A percentile compares a stretch with the other conserved stretches of the same genome.
Evolutionary conservation across 92 coral and sea anemone species (phyloP).

Genomic region (Scolanthus callimorphus): DNA sequence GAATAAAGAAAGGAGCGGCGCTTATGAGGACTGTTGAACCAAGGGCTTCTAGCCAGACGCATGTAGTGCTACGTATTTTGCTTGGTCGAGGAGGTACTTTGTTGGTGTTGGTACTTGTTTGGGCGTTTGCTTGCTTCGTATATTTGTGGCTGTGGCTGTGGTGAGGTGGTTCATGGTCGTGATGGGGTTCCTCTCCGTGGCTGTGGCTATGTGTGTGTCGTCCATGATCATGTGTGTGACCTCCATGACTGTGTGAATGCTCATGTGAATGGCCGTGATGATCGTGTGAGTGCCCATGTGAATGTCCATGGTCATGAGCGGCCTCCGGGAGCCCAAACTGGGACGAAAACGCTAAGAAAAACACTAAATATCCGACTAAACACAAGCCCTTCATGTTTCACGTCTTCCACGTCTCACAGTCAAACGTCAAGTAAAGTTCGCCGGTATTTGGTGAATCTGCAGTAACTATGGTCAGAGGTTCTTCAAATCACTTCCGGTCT

Average conservation of each 20-base stretch:
- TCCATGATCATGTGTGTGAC: slow-evolving; percentile 42
- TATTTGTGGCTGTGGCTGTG: slow-evolving; percentile 26
- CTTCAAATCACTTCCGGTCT: too few species aligned
- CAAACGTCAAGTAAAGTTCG: too few species aligned
- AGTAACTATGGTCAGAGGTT: too few species aligned
- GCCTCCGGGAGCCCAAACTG: too few species aligned
- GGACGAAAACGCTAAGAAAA: too few species aligned
- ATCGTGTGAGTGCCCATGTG: slow-evolving; percentile 29
- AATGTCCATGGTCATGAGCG: too few species aligned
- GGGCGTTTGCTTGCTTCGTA: slow-evolving; percentile 3
- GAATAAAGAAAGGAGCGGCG: slow-evolving; percentile 96
- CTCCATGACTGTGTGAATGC: slow-evolving; percentile 16
- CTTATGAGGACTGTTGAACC: slow-evolving; percentile 91
- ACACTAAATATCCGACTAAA: too few species aligned
- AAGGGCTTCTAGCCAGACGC: slow-evolving; percentile 85
- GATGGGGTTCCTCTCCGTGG: too few species aligned
- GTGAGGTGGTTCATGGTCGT: slow-evolving; percentile 18
- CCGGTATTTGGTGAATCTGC: too few species aligned
- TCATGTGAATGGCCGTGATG: slow-evolving; percentile 42
- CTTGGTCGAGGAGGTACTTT: slow-evolving; percentile 22
- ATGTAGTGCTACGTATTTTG: slow-evolving; percentile 41
- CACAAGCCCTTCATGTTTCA: too few species aligned
- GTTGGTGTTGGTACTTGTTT: slow-evolving; percentile 4
- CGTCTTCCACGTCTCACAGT: too few species aligned
- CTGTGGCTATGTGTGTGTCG: slow-evolving; percentile 18